These are phyloP conservation scores for Poecilia gillii DNA, from an alignment of 2,797 vertebrate genomes.

Conservation along the genomic window DNA sequence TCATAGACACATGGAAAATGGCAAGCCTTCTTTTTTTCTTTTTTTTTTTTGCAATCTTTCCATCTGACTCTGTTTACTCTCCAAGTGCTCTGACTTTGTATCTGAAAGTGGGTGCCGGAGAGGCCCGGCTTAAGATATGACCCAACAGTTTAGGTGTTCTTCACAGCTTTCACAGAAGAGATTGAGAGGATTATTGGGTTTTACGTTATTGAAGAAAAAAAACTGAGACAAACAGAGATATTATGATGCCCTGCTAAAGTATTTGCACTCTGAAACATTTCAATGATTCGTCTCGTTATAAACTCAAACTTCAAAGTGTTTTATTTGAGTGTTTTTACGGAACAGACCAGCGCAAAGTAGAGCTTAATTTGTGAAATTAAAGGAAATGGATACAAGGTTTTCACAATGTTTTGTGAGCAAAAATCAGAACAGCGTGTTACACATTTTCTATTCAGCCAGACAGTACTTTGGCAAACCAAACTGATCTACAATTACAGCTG, in stretches of 20 bases:
- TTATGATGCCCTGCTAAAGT: not conserved
- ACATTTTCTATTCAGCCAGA: not conserved
- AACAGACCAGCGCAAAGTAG: not conserved
- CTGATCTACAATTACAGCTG: not conserved
- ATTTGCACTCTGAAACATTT: not conserved
- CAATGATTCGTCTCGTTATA: not conserved
- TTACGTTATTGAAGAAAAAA: slow-evolving; percentile 63
- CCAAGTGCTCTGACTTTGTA: slow-evolving; percentile 61
- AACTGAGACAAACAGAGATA: slow-evolving; percentile 16
- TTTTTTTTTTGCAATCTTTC: slow-evolving; percentile 47
- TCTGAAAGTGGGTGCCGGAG: slow-evolving; percentile 71
- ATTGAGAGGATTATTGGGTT: slow-evolving; percentile 70
- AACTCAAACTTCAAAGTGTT: not conserved
- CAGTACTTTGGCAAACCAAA: not conserved
- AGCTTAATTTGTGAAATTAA: not conserved
- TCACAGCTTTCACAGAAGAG: slow-evolving; percentile 64
- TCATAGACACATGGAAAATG: slow-evolving; percentile 23
- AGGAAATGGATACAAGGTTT: not conserved
- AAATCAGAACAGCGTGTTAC: not conserved
- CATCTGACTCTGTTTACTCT: slow-evolving; percentile 61
- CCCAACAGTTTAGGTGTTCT: slow-evolving; percentile 74
- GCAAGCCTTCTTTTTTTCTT: slow-evolving; percentile 1
- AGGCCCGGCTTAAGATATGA: slow-evolving; percentile 65
- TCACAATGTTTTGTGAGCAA: not conserved
- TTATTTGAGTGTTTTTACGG: not conserved